A percentile compares a stretch with the other conserved stretches of the same genome.
Conservation (phyloP, 1,140 invertebrate genomes). For the Bombus balteatus region DNA sequence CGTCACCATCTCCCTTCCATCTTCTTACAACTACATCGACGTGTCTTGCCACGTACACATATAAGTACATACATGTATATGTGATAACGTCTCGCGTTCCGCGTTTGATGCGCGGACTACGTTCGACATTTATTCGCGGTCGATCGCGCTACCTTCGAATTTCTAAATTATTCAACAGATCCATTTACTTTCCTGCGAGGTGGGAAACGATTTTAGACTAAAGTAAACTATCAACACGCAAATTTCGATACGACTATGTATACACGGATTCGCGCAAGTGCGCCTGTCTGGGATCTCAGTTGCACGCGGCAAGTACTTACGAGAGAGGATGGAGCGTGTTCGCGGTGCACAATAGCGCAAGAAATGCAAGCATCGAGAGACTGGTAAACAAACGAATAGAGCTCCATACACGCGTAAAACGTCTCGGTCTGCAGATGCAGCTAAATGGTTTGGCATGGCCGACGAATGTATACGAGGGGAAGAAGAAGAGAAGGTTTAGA, state of each 20-base stretch:
- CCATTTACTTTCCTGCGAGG: too few relatives aligned
- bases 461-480: slow-evolving; percentile 22
- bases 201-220: too few relatives aligned
- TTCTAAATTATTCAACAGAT: neutral
- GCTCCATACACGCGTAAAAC: slow-evolving; percentile 58
- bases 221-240: too few relatives aligned
- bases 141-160: neutral
- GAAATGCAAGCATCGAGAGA: slow-evolving; percentile 45
- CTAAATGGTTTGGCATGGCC: slow-evolving; percentile 56
- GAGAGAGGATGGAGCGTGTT: slow-evolving; percentile 18
- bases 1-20: neutral
- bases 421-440: slow-evolving; percentile 54
- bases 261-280: neutral
- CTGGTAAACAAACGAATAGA: slow-evolving; percentile 63
- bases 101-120: too few relatives aligned
- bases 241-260: neutral
- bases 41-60: too few relatives aligned
- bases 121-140: neutral
- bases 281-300: too few relatives aligned
- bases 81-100: too few relatives aligned
- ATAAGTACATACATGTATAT: neutral
- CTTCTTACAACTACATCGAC: neutral
- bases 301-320: neutral
- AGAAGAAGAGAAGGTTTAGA: slow-evolving; percentile 34
- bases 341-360: slow-evolving; percentile 54